Evolutionary conservation across 1,140 invertebrate species (phyloP), one percentile per base, ranked within the genome.

Genomic region (Sitophilus oryzae): DNA sequence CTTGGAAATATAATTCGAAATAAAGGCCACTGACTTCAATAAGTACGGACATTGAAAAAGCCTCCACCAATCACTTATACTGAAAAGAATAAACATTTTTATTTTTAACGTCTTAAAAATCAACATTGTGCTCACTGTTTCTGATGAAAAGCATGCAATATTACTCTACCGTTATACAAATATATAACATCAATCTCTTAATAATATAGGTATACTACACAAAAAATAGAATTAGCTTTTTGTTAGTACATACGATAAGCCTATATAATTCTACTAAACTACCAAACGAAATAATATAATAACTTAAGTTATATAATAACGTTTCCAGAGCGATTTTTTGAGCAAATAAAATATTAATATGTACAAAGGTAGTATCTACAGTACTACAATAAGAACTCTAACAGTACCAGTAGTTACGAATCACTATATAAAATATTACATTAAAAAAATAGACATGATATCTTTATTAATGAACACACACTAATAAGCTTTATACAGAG

Each of bases 11-110:
- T 37, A 61, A 41, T 56, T 41, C 49, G 42, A 61, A 61, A 61
- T 45, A 56, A 56, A 57, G 56, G 58, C 57, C 57, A 58, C 56
- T 65, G 55, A 59, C 58, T 64, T 59, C 59, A 59, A 67, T 67
- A 64, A 67, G 60, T 67, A 65, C 63, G 59, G 64, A 66, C 52
- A 66, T 64, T 30, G 63, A 66, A 62, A 58, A 64, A 62, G 65
- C 65, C 66, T 64, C 65, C 66, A 68, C 66, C 66, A 67, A 68
- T 68, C 63, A 66, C 49, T 68, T 67, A 68, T 61, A 68, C 66
- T 68, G 66, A 66, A 68, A 68, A 68, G 62, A 63, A 68, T 58
- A 68, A 61, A 65, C 52, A 55, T 23, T 30, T 30, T 30, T 30
- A 30, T 30, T 30, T 30, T 6, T 30, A 30, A 30, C 5, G 25